Conservation (phyloP, 2,113 vertebrate genomes). For the Hippocampus mohnikei region DNA sequence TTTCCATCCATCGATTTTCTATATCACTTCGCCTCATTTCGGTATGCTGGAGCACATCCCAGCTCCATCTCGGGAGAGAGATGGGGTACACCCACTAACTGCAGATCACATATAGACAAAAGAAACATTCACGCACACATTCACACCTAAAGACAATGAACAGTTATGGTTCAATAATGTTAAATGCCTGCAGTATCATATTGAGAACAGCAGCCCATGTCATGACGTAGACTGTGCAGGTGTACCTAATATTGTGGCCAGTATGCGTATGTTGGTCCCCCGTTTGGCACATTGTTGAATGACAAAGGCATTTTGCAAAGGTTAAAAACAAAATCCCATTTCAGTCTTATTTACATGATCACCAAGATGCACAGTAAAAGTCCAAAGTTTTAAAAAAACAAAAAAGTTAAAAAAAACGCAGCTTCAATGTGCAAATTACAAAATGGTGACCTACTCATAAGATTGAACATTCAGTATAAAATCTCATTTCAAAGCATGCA, state of each 20-base stretch:
- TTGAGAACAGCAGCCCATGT: too few species aligned
- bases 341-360: not conserved
- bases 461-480: conserved; percentile 84
- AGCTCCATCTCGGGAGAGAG: too few species aligned
- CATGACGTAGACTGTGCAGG: not conserved
- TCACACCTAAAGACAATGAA: not conserved
- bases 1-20: not conserved
- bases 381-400: conserved; percentile 60
- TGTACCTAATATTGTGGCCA: conserved; percentile 1
- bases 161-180: too few species aligned
- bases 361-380: conserved; percentile 75
- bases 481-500: conserved; percentile 81
- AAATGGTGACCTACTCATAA: conserved; percentile 85
- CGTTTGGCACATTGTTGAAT: not conserved
- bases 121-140: too few species aligned
- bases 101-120: not conserved
- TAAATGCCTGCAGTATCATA: too few species aligned
- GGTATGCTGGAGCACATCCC: too few species aligned
- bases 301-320: not conserved
- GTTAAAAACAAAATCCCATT: not conserved
- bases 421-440: conserved; percentile 96
- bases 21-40: not conserved
- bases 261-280: not conserved
- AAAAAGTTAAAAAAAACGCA: conserved; percentile 67
- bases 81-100: not conserved